These are phyloP conservation scores for Lasioglossum marginatum DNA, from an alignment of 2,888 invertebrate species.

Conservation along the genomic window DNA sequence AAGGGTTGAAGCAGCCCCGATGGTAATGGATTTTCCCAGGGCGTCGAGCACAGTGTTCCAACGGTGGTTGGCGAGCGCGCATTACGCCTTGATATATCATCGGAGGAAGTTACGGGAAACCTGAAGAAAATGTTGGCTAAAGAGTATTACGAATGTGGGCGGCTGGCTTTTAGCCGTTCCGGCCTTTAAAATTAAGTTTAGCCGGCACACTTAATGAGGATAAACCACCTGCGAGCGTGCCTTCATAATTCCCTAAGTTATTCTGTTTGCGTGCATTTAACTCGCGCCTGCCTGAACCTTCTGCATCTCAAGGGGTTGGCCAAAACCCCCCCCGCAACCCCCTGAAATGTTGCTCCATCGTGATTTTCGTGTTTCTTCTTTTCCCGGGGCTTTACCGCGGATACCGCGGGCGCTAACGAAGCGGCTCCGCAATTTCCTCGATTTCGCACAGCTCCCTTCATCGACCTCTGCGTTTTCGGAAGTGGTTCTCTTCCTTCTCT, in stretches of 20 bases:
- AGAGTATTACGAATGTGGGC: slow-evolving; percentile 54
- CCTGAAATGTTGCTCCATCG: slow-evolving; percentile 52
- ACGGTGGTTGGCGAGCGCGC: slow-evolving; percentile 16
- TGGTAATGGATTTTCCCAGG: slow-evolving; percentile 50
- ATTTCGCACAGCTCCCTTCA: background rate
- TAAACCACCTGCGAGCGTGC: slow-evolving; percentile 83
- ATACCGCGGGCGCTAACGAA: slow-evolving; percentile 38
- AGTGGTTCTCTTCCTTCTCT: background rate
- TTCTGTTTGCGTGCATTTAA: slow-evolving; percentile 81
- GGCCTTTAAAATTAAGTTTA: slow-evolving; percentile 78
- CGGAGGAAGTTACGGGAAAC: slow-evolving; percentile 43
- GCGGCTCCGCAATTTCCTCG: slow-evolving; percentile 33
- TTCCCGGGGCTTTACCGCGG: background rate
- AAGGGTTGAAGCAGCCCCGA: slow-evolving; percentile 38
- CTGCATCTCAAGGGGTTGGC: slow-evolving; percentile 52
- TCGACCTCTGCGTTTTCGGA: background rate
- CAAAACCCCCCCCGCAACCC: background rate
- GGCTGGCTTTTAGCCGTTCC: slow-evolving; percentile 62
- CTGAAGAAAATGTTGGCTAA: slow-evolving; percentile 55
- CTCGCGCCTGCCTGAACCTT: slow-evolving; percentile 41
- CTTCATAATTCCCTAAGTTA: slow-evolving; percentile 83
- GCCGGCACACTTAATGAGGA: slow-evolving; percentile 82
- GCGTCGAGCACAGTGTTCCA: slow-evolving; percentile 29
- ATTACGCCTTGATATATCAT: slow-evolving; percentile 57
- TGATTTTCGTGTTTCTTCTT: slow-evolving; percentile 50